Base-by-base conservation (phyloP, 2,113 vertebrate genomes). In the Engystomops pustulosus region DNA sequence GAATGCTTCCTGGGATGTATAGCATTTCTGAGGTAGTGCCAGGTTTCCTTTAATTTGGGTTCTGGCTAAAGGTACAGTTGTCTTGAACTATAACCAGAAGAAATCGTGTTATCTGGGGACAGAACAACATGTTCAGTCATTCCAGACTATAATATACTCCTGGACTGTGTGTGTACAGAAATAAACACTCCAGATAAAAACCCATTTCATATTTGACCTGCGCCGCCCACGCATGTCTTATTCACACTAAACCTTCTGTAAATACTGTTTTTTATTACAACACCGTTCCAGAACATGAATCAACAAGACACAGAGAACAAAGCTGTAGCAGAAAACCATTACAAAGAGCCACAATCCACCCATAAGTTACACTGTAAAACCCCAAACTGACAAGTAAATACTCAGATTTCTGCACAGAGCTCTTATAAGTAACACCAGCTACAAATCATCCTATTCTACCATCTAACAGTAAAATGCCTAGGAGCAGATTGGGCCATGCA, bases 171-270 rank as follows among this genome's bases (percentile, higher is more conserved):
- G 4, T 45, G 9, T 45, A 12, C 60, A 68, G 14, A 68, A 10
- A 10, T 41, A 23, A 3, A n/a, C 18, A n/a, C 67, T 69, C 1
- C 6, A 17, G 68, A 2, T 11, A n/a, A 12, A 70, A 44, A 5
- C 18, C 36, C 18, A 70, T 23, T 23, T 44, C 38, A 25, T 23
- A 25, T 70, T 15, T 20, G 47, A n/a, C 20, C 49, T 36, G 17
- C 47, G 47, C 38, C 38, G 25, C 70, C 41, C 17, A 76, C 45
- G 32, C 25, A 20, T 65, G 15, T 62, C n/a, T 44, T 23, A 41
- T 45, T 44, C 55, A 47, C 15, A 18, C 3, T 79, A 55, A 38
- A 62, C 76, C 72, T 49, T 80, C 23, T 27, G 60, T 68, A 67
- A 67, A 68, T 49, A 49, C 25, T 20, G 58, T 49, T 80, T 67